A percentile compares a stretch with the other conserved stretches of the same genome.
phyloP scores from a whole-genome alignment of 2,888 invertebrate genomes.

The Acrobeloides nanus region DNA sequence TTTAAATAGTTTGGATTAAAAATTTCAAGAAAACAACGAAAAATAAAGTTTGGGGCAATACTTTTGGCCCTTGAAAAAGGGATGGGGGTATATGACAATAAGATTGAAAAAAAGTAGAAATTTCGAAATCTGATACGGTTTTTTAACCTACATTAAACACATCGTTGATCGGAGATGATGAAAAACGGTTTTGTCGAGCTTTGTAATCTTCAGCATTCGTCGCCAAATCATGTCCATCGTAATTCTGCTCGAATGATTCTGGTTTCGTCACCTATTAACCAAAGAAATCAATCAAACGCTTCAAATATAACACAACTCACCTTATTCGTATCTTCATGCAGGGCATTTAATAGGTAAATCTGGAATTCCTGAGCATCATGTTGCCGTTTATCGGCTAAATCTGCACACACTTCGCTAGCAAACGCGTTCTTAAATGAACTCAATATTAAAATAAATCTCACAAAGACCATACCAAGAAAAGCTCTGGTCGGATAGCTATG shows the following conservation, averaged over 20 bases:
- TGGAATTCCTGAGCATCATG: slow-evolving; percentile 62
- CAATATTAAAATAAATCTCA: slow-evolving; percentile 10
- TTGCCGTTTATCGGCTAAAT: slow-evolving; percentile 53
- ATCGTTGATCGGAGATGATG: slow-evolving; percentile 36
- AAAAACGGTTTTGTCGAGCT: slow-evolving; percentile 23
- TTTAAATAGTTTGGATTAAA: no score
- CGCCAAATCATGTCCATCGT: slow-evolving; percentile 30
- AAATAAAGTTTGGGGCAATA: no score
- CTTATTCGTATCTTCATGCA: slow-evolving; percentile 54
- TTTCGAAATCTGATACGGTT: no score
- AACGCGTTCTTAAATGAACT: slow-evolving; percentile 28
- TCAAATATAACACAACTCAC: slow-evolving; percentile 15
- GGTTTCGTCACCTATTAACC: slow-evolving; percentile 26
- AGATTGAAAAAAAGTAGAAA: no score
- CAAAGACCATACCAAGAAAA: no score
- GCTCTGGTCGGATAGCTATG: slow-evolving; percentile 30
- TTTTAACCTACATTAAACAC: slow-evolving; percentile 41
- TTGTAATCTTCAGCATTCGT: slow-evolving; percentile 32
- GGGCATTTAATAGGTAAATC: slow-evolving; percentile 57
- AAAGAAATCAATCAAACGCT: slow-evolving; percentile 11
- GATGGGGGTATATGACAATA: no score
- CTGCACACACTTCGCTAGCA: slow-evolving; percentile 19
- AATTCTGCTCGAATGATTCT: slow-evolving; percentile 40
- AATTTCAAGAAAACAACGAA: no score
- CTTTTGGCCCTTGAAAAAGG: no score